Base-by-base conservation (phyloP, 2,888 invertebrate species). In the Mycalesis mineus region DNA sequence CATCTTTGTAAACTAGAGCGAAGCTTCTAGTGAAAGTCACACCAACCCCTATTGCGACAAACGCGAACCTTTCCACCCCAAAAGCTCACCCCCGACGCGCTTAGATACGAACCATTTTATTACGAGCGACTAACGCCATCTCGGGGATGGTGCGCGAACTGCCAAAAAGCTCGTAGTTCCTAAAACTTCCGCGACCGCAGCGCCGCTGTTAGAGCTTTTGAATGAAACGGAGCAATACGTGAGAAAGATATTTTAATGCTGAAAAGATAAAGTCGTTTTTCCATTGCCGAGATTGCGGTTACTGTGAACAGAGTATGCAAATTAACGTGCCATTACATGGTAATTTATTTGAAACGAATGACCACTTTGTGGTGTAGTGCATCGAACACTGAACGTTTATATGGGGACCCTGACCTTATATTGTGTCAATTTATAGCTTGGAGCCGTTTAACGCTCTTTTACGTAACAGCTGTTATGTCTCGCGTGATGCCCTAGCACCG, bases 331-430 rank as follows among this genome's bases (percentile, higher is more conserved):
- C 82, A 88, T 90, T 90, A 89, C 87, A 86, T 82, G 84, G 88
- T 88, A 88, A 90, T 90, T 89, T 90, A 90, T 90, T 87, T 89
- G 84, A 88, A 88, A 85, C 82, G 89, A 90, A 89, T 90, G 90
- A 90, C 88, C 90, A 90, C 85, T 89, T 88, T 84, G 88, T 78
- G 88, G 87, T 75, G 78, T 80, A 82, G 85, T 87, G 87, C 88
- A 88, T 88, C 80, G 84, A 82, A 82, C 78, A 73, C 78, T 81
- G 82, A 84, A 80, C 84, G 82, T 86, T 86, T 84, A 81, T 85
- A 82, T 81, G 81, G 83, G 82, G 84, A 86, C 90, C 90, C 78
- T 90, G 90, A 90, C 90, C 90, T 90, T 90, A 88, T 83, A 84
- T 81, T 77, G 82, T 75, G 78, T 84, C 84, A 85, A 88, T 88